Conservation (phyloP, 2,113 vertebrate species). For the Calyptomena viridis region DNA sequence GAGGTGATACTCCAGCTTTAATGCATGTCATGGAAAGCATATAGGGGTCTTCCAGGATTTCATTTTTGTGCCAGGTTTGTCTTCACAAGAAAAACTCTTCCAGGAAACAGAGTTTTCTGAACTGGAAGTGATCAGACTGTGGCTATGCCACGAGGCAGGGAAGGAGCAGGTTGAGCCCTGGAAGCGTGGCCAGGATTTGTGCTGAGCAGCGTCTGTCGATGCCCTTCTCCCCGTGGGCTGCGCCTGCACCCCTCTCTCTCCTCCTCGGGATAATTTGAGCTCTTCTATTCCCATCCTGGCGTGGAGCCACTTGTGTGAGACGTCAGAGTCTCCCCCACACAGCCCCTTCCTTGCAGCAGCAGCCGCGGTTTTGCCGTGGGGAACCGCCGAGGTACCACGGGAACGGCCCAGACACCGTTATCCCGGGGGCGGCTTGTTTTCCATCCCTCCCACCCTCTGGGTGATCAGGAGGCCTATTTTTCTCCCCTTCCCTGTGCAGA, state of each 20-base stretch:
- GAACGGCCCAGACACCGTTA: background rate
- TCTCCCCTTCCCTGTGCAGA: constrained; percentile 26
- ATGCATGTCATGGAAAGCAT: background rate
- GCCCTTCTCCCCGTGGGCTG: background rate
- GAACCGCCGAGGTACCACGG: background rate
- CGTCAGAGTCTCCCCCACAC: background rate
- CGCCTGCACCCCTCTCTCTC: background rate
- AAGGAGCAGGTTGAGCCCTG: background rate
- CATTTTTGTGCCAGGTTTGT: background rate
- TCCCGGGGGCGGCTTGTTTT: constrained; percentile 8
- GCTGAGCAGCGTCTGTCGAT: accelerated
- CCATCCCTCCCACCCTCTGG: background rate
- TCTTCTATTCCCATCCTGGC: background rate
- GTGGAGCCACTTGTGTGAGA: background rate
- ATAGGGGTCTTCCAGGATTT: background rate
- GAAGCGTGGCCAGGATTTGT: accelerated
- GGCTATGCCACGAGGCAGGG: background rate
- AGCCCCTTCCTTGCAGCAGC: background rate
- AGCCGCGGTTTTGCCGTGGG: background rate
- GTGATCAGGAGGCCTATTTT: constrained; percentile 24
- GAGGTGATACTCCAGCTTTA: background rate
- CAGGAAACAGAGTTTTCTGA: background rate
- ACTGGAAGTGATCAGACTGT: background rate
- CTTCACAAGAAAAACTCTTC: background rate
- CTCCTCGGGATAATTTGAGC: background rate